Base-by-base conservation (phyloP, 2,797 vertebrate species). In the Manis pentadactyla region DNA sequence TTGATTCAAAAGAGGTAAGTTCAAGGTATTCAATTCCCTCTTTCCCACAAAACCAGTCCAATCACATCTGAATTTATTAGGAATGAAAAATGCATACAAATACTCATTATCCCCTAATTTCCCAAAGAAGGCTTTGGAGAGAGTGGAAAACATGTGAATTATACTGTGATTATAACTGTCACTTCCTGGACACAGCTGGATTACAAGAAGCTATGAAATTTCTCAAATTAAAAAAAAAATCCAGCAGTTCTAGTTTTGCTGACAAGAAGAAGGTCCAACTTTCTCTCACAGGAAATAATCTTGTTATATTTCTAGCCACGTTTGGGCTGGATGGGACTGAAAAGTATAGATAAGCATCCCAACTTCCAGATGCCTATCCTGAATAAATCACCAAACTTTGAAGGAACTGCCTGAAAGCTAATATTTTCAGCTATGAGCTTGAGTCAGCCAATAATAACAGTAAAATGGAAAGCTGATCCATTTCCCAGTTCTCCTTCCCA, bases 321-420 rank as follows among this genome's bases (percentile, higher is more conserved):
- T 95, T 94, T 34, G 42, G 42, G 19, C 39, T 94, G 53, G 51
- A 79, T 66, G 37, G 66, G 55, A 91, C 53, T 84, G 34, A 84
- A 64, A 19, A 57, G 42, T n/a, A 17, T 13, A 95, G 85, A 94
- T 92, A 97, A 96, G 74, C 42, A 89, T 94, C 75, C 75, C 59
- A 23, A 91, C 83, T 94, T 91, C 71, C 64, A 93, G 83, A 94
- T 74, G 89, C 55, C 95, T 96, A 95, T 95, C 93, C 77, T 87
- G 69, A 97, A 96, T 94, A 96, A 97, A 92, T 92, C 66, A 90
- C 78, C 55, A 95, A 82, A 97, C 78, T 79, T 97, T 81, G 89
- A 97, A 95, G 34, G 42, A n/a, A 77, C 68, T 86, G 8, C 79
- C 64, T 89, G 42, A 63, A 51, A 97, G 55, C 63, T 95, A 91